Percentiles rank a stretch among this genome's conserved stretches.
Evolutionary conservation across 2,113 vertebrate genomes (phyloP).

Genomic region (Peucedramus taeniatus): DNA sequence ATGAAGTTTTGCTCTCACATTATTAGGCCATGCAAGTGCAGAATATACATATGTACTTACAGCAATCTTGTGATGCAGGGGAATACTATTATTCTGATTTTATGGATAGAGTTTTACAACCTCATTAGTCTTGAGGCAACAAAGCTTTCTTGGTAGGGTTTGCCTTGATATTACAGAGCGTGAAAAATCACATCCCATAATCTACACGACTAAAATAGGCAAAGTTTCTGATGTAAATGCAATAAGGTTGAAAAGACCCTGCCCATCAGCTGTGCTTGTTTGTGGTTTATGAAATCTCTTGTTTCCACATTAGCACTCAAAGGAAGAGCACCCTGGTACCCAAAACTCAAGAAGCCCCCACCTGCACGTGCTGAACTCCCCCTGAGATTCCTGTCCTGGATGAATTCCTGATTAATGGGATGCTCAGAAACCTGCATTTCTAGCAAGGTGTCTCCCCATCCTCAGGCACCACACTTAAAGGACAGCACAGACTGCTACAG

Average conservation of each 20-base stretch:
- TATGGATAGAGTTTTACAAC: slow-evolving; percentile 63
- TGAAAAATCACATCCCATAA: slow-evolving; percentile 57
- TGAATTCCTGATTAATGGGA: neutral
- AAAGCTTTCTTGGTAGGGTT: slow-evolving; percentile 53
- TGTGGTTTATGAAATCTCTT: neutral
- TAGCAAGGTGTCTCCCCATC: neutral
- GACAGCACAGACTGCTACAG: neutral
- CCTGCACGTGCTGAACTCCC: neutral
- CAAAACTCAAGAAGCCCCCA: neutral
- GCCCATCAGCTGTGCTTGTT: neutral
- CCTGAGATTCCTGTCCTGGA: neutral
- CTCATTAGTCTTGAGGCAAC: slow-evolving; percentile 64
- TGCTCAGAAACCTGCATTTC: neutral
- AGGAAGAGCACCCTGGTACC: neutral
- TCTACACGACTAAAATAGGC: neutral
- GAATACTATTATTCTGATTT: slow-evolving; percentile 55
- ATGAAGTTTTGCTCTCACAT: neutral
- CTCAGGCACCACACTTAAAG: neutral
- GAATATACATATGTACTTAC: neutral
- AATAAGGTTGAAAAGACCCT: neutral
- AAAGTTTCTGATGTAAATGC: slow-evolving; percentile 19
- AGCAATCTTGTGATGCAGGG: slow-evolving; percentile 2
- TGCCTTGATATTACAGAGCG: slow-evolving; percentile 38
- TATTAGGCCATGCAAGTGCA: neutral
- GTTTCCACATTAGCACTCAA: neutral